Base-by-base conservation (phyloP, 2,113 vertebrate genomes). In the Oryzias curvinotus region DNA sequence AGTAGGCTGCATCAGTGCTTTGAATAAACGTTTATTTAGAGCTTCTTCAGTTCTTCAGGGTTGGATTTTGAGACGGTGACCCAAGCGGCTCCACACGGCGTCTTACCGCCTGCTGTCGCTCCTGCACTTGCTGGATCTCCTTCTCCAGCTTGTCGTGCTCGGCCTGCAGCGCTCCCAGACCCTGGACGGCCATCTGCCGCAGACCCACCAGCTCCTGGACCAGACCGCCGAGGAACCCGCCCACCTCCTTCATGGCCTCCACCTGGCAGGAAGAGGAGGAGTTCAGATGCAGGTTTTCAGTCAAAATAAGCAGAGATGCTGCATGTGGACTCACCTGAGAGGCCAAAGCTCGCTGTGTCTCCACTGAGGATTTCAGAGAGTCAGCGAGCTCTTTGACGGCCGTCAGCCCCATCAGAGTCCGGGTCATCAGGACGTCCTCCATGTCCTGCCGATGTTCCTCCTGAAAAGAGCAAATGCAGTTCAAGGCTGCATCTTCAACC, bases 221-320 rank as follows among this genome's bases (percentile, higher is more conserved):
- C 52, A 95, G 73, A 7, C 77, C 51, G 2, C 52, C 64, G 62
- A 97, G 92, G 75, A 93, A 94, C 18, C 19, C 8, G 1, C 89
- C 81, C 55, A 89, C 81, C 74, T 96, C 88, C 88, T 95, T 95
- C 82, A 96, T 89, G 3, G 42, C 41, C 68, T 94, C 92, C 88
- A 96, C 88, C 96, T 99, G 88, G 58, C 23, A 7, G 25, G 25
- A 25, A 3, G 1, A 23, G 4, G 5, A 10, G 30, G 8, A 53
- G 30, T 36, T 36, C 10, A 8, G 10, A 36, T 10, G 30, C 7
- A 12, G 30, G 8, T 36, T 36, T 36, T 36, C 8, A 8, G 30
- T 36, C 52, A 3, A 14, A 1, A 21, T 21, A 21, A 21, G 2
- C 19, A 51, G 4, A 51, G 26, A 6, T 15, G 16, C 10, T 6